These are phyloP conservation scores for Parnassius orleans DNA, from an alignment of 2,888 invertebrate genomes.

Conservation along the genomic window DNA sequence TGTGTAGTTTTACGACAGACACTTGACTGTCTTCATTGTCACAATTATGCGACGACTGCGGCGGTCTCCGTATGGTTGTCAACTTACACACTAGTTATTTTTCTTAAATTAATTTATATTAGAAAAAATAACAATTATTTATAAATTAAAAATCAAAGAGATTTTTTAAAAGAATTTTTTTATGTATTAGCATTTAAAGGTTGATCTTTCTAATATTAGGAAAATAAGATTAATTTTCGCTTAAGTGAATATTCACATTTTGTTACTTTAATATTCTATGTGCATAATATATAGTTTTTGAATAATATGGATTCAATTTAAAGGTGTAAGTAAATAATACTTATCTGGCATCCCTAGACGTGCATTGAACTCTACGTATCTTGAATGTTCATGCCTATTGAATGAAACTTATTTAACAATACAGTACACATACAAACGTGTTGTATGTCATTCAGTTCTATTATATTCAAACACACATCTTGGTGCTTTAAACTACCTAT, in stretches of 20 bases:
- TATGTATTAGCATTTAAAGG: too few species aligned
- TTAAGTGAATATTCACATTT: too few species aligned
- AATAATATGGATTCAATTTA: too few species aligned
- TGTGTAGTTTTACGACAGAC: constrained; percentile 72
- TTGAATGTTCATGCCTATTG: constrained; percentile 44
- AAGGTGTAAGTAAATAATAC: too few species aligned
- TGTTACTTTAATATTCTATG: too few species aligned
- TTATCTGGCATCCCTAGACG: constrained; percentile 15
- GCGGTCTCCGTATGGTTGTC: constrained; percentile 37
- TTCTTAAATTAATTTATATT: too few species aligned
- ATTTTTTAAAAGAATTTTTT: too few species aligned
- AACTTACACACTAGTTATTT: not conserved
- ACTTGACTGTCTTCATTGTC: constrained; percentile 70
- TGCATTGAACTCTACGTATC: constrained; percentile 38
- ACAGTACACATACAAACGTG: constrained; percentile 33
- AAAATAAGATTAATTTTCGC: too few species aligned
- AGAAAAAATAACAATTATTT: too few species aligned
- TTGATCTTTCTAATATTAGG: too few species aligned
- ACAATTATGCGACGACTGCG: constrained; percentile 54
- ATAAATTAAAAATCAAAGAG: too few species aligned
- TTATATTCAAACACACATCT: constrained; percentile 33
- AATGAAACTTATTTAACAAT: constrained; percentile 48
- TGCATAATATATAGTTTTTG: too few species aligned
- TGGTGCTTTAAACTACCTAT: constrained; percentile 30
- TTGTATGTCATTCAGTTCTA: constrained; percentile 26